Percentiles rank a stretch among this genome's conserved stretches.
phyloP scores from a whole-genome alignment of 1,140 invertebrate genomes.

The Drosophila santomea region DNA sequence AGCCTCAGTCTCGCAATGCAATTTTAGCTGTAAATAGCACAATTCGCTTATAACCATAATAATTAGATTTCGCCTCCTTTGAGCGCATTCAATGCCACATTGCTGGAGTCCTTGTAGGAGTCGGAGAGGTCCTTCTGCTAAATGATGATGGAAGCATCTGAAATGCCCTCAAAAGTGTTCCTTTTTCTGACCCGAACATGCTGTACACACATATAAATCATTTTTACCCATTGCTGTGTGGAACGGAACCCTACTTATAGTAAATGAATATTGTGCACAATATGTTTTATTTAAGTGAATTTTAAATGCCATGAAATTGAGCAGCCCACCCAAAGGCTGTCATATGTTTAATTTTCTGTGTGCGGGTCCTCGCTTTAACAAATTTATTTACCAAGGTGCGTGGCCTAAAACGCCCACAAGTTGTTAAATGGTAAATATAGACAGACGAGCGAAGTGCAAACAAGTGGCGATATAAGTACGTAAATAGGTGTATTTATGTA shows the following conservation, averaged over 20 bases:
- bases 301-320: constrained; percentile 67
- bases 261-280: constrained; percentile 49
- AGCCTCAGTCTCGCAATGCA: constrained; percentile 29
- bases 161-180: too few relatives aligned
- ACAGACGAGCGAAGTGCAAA: constrained; percentile 36
- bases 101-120: background rate
- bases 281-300: constrained; percentile 77
- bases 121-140: background rate
- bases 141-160: background rate
- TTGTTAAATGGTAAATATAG: constrained; percentile 25
- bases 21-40: constrained; percentile 33
- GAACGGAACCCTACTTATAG: constrained; percentile 32
- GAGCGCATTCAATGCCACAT: constrained; percentile 1
- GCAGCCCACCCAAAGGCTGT: constrained; percentile 33
- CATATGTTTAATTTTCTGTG: constrained; percentile 69
- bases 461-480: constrained; percentile 42
- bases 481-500: constrained; percentile 59
- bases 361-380: constrained; percentile 51
- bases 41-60: constrained; percentile 43
- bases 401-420: constrained; percentile 27
- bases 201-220: constrained; percentile 13
- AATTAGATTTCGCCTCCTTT: constrained; percentile 41
- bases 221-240: background rate
- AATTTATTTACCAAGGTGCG: constrained; percentile 72
- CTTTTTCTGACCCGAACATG: too few relatives aligned